phyloP scores from a whole-genome alignment of 2,797 vertebrate genomes.

The Clarias pachynema region DNA sequence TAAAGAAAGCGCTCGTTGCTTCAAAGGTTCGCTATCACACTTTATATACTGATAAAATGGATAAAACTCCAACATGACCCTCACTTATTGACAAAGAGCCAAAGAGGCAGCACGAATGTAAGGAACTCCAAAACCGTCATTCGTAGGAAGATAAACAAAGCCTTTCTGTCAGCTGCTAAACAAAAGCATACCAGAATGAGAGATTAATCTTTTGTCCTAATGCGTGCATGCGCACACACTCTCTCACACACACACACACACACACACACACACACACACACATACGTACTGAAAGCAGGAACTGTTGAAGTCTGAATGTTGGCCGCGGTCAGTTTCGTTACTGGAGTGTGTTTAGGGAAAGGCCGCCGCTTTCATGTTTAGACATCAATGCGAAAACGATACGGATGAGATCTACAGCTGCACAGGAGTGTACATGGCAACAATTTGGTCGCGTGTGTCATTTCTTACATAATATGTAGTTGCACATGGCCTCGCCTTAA shows the following conservation, averaged over 20 bases:
- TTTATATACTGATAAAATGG: not conserved
- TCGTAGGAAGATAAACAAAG: conserved; percentile 18
- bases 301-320: too few species aligned
- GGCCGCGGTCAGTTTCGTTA: not conserved
- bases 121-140: conserved; percentile 13
- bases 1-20: not conserved
- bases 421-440: not conserved
- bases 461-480: not conserved
- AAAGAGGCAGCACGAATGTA: conserved; percentile 13
- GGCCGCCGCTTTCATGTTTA: not conserved
- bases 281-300: not conserved
- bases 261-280: not conserved
- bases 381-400: not conserved
- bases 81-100: not conserved
- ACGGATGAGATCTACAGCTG: not conserved
- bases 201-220: not conserved
- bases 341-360: not conserved
- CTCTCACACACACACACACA: not conserved
- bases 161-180: not conserved
- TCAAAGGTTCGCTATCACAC: too few species aligned
- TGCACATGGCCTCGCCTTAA: not conserved
- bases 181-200: not conserved
- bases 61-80: not conserved
- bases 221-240: too few species aligned
- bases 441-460: not conserved